Evolutionary conservation across 2,888 invertebrate species (phyloP).

Genomic region (Cynaeus angustus): DNA sequence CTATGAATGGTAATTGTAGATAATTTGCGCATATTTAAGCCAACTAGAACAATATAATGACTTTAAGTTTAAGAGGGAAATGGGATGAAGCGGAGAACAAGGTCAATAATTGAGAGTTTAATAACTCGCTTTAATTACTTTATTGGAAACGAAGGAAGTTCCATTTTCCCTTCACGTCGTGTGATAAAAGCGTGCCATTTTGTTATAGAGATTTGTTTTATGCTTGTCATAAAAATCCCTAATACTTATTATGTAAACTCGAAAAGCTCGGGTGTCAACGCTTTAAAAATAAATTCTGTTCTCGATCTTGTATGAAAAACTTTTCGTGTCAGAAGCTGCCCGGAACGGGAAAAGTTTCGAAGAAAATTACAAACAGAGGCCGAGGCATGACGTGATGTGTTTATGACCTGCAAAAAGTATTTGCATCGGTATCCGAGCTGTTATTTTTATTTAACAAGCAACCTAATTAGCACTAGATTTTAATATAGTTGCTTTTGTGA

Average conservation of each 20-base stretch:
- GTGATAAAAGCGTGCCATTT: not conserved
- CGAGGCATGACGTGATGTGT: too few species aligned
- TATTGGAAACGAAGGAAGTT: not conserved
- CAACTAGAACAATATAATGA: slow-evolving; percentile 51
- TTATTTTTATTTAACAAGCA: too few species aligned
- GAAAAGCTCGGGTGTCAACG: not conserved
- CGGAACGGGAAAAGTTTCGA: too few species aligned
- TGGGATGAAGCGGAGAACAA: slow-evolving; percentile 30
- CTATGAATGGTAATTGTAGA: slow-evolving; percentile 55
- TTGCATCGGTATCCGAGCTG: too few species aligned
- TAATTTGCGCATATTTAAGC: slow-evolving; percentile 57
- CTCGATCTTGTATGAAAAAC: slow-evolving; percentile 4
- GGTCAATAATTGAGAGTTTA: slow-evolving; percentile 35
- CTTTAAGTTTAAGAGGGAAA: slow-evolving; percentile 45
- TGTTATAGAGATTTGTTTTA: not conserved
- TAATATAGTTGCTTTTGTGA: not conserved
- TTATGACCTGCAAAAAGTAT: too few species aligned
- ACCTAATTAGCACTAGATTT: not conserved
- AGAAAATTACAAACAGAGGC: too few species aligned
- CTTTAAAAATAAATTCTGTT: slow-evolving; percentile 33
- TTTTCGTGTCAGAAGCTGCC: slow-evolving; percentile 6
- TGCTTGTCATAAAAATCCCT: not conserved
- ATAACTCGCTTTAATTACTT: slow-evolving; percentile 18
- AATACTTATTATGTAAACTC: slow-evolving; percentile 5
- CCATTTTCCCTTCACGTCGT: not conserved